A percentile compares a stretch with the other conserved stretches of the same genome.
Conservation (phyloP, 1,140 invertebrate genomes). For the Trachymyrmex cornetzi region DNA sequence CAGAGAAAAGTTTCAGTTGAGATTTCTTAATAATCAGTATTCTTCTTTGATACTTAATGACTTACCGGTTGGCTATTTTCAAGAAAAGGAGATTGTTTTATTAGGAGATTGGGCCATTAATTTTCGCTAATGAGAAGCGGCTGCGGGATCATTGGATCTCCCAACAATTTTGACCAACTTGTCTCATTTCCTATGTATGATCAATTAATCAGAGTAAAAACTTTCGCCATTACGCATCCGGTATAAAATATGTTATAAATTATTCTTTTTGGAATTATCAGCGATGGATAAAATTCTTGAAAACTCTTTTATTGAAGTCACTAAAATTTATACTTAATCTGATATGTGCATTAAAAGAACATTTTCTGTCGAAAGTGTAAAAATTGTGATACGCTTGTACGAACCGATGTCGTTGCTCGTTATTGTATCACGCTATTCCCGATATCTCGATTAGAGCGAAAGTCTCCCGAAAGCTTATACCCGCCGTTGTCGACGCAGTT, state of each 20-base stretch:
- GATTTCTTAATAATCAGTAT: slow-evolving; percentile 43
- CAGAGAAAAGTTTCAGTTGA: slow-evolving; percentile 3
- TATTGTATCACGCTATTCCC: slow-evolving; percentile 5
- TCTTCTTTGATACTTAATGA: slow-evolving; percentile 31
- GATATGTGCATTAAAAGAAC: not conserved
- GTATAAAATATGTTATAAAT: not conserved
- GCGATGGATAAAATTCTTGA: not conserved
- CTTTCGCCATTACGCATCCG: slow-evolving; percentile 36
- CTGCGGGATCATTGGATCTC: slow-evolving; percentile 22
- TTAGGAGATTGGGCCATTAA: slow-evolving; percentile 28
- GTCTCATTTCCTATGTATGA: slow-evolving; percentile 31
- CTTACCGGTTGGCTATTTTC: not conserved
- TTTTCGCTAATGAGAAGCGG: slow-evolving; percentile 37
- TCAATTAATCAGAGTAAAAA: slow-evolving; percentile 43
- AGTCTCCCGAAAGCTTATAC: slow-evolving; percentile 42
- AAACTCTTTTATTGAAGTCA: not conserved
- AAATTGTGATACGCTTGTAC: not conserved
- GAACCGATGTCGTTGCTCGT: not conserved
- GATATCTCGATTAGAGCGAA: slow-evolving; percentile 14
- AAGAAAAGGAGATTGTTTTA: slow-evolving; percentile 37
- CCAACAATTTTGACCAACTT: slow-evolving; percentile 28
- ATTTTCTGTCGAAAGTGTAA: not conserved
- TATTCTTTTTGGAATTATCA: slow-evolving; percentile 10
- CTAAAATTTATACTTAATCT: not conserved
- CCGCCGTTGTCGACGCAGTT: not conserved